Conservation (phyloP, 2,888 invertebrate genomes). For the Byasa hedistus region DNA sequence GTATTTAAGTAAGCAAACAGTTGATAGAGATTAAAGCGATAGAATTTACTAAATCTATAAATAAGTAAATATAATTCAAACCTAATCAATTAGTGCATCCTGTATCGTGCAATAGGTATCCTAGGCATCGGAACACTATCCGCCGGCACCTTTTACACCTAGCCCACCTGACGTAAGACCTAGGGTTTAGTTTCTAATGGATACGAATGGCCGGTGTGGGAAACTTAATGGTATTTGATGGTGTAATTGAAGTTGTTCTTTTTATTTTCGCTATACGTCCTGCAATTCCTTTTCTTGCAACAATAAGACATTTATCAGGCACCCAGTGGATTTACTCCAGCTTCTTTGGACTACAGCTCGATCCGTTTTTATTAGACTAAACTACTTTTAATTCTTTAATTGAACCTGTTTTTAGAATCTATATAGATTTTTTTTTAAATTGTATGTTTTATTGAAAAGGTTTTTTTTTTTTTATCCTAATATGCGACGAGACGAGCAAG, state of each 20-base stretch:
- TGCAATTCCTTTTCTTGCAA: slow-evolving; percentile 11
- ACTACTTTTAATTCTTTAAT: too few relatives aligned
- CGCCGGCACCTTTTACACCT: slow-evolving; percentile 32
- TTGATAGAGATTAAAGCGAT: too few relatives aligned
- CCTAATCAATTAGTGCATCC: slow-evolving; percentile 28
- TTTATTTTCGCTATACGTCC: neutral
- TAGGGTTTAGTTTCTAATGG: slow-evolving; percentile 48
- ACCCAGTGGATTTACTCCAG: neutral
- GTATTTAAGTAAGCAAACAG: too few relatives aligned
- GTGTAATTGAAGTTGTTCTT: slow-evolving; percentile 34
- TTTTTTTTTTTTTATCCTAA: too few relatives aligned
- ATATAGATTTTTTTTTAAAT: too few relatives aligned
- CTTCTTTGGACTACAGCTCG: neutral
- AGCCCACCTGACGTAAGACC: slow-evolving; percentile 39
- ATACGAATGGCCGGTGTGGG: slow-evolving; percentile 53
- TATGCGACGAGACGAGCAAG: too few relatives aligned
- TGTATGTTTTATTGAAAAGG: too few relatives aligned
- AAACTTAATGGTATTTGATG: slow-evolving; percentile 55
- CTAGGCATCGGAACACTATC: slow-evolving; percentile 29
- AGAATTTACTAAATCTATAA: too few relatives aligned
- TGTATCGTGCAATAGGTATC: slow-evolving; percentile 26
- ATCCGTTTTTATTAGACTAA: neutral
- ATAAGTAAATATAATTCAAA: slow-evolving; percentile 17
- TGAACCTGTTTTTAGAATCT: too few relatives aligned
- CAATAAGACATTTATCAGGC: slow-evolving; percentile 21